Percentiles rank a stretch among this genome's conserved stretches.
Conservation (phyloP, 2,797 vertebrate genomes). For the Phylloscopus collybita region DNA sequence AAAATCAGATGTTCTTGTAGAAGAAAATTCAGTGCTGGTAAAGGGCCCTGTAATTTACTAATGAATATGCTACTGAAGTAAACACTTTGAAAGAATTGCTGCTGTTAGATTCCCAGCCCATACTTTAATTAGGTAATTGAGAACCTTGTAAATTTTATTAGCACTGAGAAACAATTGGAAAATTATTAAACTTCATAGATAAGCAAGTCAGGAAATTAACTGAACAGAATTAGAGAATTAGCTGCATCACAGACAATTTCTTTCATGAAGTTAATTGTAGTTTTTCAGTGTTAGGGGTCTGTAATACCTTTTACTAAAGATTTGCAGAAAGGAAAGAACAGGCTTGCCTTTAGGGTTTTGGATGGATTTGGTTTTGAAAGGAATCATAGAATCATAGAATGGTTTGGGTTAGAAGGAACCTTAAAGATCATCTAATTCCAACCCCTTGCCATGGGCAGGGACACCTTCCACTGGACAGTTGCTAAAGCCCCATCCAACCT, state of each 20-base stretch:
- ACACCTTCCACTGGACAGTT: neutral
- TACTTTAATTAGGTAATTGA: slow-evolving; percentile 26
- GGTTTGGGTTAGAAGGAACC: neutral
- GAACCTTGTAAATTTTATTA: slow-evolving; percentile 8
- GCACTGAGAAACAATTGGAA: neutral
- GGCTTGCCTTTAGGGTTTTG: neutral
- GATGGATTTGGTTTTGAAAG: neutral
- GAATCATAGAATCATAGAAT: neutral
- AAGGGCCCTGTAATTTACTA: neutral
- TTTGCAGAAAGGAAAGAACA: neutral
- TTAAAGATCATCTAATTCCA: neutral
- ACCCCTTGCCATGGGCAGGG: neutral
- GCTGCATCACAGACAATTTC: neutral
- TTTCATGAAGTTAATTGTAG: neutral
- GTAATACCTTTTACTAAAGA: neutral
- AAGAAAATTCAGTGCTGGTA: neutral
- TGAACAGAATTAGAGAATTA: neutral
- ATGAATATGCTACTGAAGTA: neutral
- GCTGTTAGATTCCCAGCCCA: neutral
- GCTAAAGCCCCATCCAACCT: neutral
- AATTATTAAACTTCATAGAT: slow-evolving; percentile 23
- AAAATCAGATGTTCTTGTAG: neutral
- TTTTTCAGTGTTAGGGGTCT: neutral
- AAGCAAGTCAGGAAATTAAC: neutral
- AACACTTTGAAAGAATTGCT: neutral